Evolutionary conservation across 2,113 vertebrate species (phyloP).

Genomic region (Petroica traversi): DNA sequence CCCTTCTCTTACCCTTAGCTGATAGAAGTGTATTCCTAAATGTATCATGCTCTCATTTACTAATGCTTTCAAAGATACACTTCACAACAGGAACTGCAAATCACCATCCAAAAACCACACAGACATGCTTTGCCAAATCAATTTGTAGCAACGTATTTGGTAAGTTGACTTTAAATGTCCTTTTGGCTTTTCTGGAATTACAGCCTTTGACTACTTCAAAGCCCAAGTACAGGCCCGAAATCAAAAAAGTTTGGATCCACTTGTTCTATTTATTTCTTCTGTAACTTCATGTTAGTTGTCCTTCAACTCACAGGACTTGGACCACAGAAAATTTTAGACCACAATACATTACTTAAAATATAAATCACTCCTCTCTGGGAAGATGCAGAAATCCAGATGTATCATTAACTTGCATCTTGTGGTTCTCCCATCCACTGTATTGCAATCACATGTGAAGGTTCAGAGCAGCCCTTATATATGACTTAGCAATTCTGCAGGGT

Average conservation of each 20-base stretch:
- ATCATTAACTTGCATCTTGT: neutral
- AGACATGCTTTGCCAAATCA: neutral
- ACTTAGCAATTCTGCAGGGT: neutral
- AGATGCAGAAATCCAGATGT: fast-evolving
- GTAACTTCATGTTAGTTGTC: neutral
- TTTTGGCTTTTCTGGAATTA: neutral
- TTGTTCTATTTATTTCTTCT: neutral
- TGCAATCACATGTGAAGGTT: neutral
- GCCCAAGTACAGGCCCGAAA: neutral
- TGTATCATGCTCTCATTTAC: neutral
- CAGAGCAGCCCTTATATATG: neutral
- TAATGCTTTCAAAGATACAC: neutral
- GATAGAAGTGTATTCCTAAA: neutral
- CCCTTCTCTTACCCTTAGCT: neutral
- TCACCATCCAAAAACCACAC: neutral
- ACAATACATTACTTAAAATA: neutral
- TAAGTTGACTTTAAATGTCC: neutral
- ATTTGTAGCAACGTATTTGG: neutral
- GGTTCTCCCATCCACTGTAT: neutral
- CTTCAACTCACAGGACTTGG: neutral
- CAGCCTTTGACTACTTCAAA: neutral
- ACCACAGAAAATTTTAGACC: neutral
- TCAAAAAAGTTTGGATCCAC: neutral
- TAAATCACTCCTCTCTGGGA: neutral
- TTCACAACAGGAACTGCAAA: neutral